A percentile compares a stretch with the other conserved stretches of the same genome.
These are phyloP conservation scores for Lemur catta DNA, from an alignment of 2,797 vertebrate genomes.

Conservation along the genomic window DNA sequence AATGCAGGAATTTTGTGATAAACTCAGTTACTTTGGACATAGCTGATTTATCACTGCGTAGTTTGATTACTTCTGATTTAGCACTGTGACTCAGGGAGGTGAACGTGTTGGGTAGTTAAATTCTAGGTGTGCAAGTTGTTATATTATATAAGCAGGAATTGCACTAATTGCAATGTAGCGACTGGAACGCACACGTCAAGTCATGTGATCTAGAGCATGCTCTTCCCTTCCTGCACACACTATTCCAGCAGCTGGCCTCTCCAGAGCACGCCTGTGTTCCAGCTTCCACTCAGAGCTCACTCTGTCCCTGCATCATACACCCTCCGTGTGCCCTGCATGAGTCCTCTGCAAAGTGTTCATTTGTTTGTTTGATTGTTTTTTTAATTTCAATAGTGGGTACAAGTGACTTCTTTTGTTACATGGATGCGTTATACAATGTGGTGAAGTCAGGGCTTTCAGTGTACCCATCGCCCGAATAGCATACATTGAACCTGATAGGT, in stretches of 20 bases:
- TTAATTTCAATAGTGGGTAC: neutral
- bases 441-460: neutral
- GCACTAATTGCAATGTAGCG: neutral
- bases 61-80: slow-evolving; percentile 2
- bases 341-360: neutral
- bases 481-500: neutral
- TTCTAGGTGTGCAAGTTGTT: neutral
- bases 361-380: neutral
- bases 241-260: neutral
- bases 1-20: neutral
- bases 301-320: neutral
- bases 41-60: neutral
- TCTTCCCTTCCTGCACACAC: neutral
- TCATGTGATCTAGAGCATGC: neutral
- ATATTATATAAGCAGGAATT: neutral
- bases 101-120: neutral
- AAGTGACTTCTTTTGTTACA: neutral
- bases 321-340: neutral
- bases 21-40: neutral
- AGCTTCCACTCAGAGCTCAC: neutral
- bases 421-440: neutral
- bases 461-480: neutral
- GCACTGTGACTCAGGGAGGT: neutral
- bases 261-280: neutral
- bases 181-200: neutral